A percentile compares a stretch with the other conserved stretches of the same genome.
These are phyloP conservation scores for Macrobrachium rosenbergii DNA, from an alignment of 1,140 invertebrate genomes.

Conservation along the genomic window DNA sequence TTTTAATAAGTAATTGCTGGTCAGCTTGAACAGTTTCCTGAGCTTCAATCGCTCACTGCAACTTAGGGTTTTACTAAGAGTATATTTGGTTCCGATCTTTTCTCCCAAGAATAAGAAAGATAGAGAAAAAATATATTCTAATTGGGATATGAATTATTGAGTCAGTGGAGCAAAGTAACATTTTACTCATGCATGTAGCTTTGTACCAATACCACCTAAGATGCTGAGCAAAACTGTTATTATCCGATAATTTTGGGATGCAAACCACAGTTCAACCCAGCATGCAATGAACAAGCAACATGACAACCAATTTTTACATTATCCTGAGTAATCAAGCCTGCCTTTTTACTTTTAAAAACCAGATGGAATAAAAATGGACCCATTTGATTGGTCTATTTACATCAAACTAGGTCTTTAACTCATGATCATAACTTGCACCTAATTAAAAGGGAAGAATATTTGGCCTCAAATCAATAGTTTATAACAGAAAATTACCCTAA, in stretches of 20 bases:
- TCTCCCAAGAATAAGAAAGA: background rate
- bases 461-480: no score
- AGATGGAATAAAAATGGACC: no score
- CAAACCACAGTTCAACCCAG: constrained; percentile 31
- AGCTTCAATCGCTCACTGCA: background rate
- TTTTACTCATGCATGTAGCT: constrained; percentile 39
- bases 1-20: background rate
- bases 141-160: constrained; percentile 20
- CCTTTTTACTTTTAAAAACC: no score
- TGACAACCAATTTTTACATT: constrained; percentile 53
- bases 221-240: background rate
- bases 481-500: no score
- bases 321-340: constrained; percentile 60
- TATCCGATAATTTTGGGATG: constrained; percentile 19
- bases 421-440: no score
- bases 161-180: constrained; percentile 18
- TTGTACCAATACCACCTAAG: constrained; percentile 20
- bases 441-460: no score
- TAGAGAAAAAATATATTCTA: background rate
- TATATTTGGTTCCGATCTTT: background rate
- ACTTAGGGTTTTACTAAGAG: background rate
- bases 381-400: constrained; percentile 15
- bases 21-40: constrained; percentile 12
- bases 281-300: constrained; percentile 37
- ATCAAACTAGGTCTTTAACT: background rate